Evolutionary conservation across 2,113 vertebrate species (phyloP).

Genomic region (Sclerurus mexicanus): DNA sequence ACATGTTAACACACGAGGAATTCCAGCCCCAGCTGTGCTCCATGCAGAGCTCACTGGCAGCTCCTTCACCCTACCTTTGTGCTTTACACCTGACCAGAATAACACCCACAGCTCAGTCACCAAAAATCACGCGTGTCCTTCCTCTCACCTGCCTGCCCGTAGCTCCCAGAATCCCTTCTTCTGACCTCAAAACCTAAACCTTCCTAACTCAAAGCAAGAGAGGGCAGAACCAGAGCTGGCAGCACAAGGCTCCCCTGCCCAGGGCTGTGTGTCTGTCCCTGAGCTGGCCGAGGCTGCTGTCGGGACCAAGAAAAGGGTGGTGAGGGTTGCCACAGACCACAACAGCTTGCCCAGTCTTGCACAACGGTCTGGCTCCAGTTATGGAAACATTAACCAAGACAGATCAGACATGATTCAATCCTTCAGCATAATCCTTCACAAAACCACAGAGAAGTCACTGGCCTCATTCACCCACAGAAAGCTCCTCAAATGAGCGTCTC

Average conservation of each 20-base stretch:
- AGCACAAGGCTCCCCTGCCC: neutral
- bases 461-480: neutral
- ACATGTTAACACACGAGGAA: accelerated
- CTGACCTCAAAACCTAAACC: neutral
- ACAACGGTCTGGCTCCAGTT: conserved; percentile 34
- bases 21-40: neutral
- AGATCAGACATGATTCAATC: conserved; percentile 71
- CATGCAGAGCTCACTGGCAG: neutral
- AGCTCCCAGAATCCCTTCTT: neutral
- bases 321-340: conserved; percentile 27
- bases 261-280: neutral
- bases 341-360: conserved; percentile 44
- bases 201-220: neutral
- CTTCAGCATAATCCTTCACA: conserved; percentile 30
- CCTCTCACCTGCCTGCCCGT: accelerated
- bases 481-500: conserved; percentile 9
- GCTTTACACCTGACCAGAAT: neutral
- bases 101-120: accelerated
- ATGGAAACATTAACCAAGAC: conserved; percentile 52
- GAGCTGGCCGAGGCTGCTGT: neutral
- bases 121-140: accelerated
- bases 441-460: conserved; percentile 53
- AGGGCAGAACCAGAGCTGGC: accelerated
- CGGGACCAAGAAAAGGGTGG: neutral
- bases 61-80: accelerated